These are phyloP conservation scores for Drosophila simulans DNA, from an alignment of 1,140 invertebrate genomes.

Conservation along the genomic window DNA sequence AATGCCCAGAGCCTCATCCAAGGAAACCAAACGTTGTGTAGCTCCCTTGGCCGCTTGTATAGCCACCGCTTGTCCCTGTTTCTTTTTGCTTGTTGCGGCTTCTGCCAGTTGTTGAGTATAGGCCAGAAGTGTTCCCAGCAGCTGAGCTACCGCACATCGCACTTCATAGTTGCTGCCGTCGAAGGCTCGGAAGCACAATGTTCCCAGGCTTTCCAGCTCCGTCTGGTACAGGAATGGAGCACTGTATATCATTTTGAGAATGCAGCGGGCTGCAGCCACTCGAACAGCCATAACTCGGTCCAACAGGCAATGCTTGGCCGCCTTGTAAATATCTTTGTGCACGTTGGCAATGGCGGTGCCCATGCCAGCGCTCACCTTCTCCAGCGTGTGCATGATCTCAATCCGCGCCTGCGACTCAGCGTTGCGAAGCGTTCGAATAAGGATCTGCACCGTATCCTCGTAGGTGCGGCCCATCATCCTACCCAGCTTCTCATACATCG, in stretches of 20 bases:
- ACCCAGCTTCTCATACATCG: conserved; percentile 98
- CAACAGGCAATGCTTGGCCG: conserved; percentile 92
- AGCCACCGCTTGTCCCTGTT: conserved; percentile 47
- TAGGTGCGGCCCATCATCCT: conserved; percentile 99
- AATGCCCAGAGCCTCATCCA: conserved; percentile 96
- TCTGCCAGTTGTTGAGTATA: conserved; percentile 88
- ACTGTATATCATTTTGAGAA: conserved; percentile 95
- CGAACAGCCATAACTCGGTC: conserved; percentile 96
- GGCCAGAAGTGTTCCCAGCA: conserved; percentile 93
- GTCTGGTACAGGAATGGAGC: conserved; percentile 94
- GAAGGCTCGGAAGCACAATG: conserved; percentile 95
- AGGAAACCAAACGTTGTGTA: conserved; percentile 87
- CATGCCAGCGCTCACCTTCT: conserved; percentile 95
- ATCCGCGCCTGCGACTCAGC: conserved; percentile 98
- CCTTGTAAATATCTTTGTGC: conserved; percentile 97
- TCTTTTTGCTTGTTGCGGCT: conserved; percentile 59
- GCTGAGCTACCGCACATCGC: conserved; percentile 94
- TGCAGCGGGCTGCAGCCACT: conserved; percentile 94
- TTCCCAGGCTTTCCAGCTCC: conserved; percentile 95
- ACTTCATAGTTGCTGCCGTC: conserved; percentile 98
- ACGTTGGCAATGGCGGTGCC: conserved; percentile 93
- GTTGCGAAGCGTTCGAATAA: conserved; percentile 96
- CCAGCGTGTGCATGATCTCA: conserved; percentile 98
- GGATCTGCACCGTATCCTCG: conserved; percentile 97
- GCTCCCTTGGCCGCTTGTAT: conserved; percentile 65